Evolutionary conservation across 2,113 vertebrate genomes (phyloP), one percentile per base, ranked within the genome.

Genomic region (Semicossyphus pulcher): DNA sequence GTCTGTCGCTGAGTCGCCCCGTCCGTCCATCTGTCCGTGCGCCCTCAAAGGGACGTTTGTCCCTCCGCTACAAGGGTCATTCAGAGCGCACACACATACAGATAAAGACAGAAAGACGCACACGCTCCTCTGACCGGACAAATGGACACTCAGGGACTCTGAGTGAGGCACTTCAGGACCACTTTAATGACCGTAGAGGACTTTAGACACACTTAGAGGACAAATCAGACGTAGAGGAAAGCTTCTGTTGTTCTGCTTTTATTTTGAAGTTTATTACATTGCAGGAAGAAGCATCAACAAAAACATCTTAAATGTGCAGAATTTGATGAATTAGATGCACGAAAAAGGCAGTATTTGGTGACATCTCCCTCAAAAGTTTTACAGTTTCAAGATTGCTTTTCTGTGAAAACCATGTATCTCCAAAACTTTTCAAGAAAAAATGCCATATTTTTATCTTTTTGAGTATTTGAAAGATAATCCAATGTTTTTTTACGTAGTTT

Each of bases 31-130:
- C 82, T 88, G 81, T 82, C 85, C 66, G 0, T 3, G 44, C 14
- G 10, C 44, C 73, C 78, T 91, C 82, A 92, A 90, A 87, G 88
- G 61, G 66, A 76, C 58, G 60, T 71, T 90, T 91, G 83, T 90
- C 71, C 75, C 15, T 44, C 41, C 9, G 14, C 49, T 41, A 76
- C 73, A 53, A 77, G 74, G 74, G 73, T 83, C 66, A 60, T 72
- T 85, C 76, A 84, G 44, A 70, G 29, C 59, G 20, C 53, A 63
- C 63, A 57, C 53, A 45, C 74, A 76, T 31, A 68, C 0, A 34
- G 20, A 44, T 4, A 20, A 34, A 64, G 37, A 65, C 1, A 67
- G 49, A 69, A 41, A 51, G 66, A 54, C 16, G 28, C 63, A 20
- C 66, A 52, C 61, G 18, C 74, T 75, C 86, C 67, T 80, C 73